These are phyloP conservation scores for Sarcophaga bullata DNA, from an alignment of 1,140 invertebrate species.

Conservation along the genomic window DNA sequence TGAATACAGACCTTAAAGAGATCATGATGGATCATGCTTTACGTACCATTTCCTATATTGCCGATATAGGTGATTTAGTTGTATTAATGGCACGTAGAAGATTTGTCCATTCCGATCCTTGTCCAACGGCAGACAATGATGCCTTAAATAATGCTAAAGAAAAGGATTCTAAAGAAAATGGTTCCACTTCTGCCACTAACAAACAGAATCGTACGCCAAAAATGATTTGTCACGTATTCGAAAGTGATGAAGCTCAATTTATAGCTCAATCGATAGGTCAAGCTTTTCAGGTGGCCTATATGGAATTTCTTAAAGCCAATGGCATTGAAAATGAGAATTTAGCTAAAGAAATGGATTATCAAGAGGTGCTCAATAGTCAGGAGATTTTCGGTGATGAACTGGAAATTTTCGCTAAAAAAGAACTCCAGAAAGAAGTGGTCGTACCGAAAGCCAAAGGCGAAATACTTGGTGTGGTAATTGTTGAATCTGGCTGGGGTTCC, in stretches of 20 bases:
- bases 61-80: slow-evolving; percentile 98
- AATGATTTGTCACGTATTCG: slow-evolving; percentile 99
- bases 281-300: slow-evolving; percentile 99
- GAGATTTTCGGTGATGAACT: slow-evolving; percentile 98
- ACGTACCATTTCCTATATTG: slow-evolving; percentile 97
- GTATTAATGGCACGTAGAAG: slow-evolving; percentile 97
- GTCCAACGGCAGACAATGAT: slow-evolving; percentile 4
- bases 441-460: slow-evolving; percentile 98
- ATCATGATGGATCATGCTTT: slow-evolving; percentile 99
- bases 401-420: slow-evolving; percentile 98
- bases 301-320: slow-evolving; percentile 99
- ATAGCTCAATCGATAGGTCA: slow-evolving; percentile 99
- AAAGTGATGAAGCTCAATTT: slow-evolving; percentile 99
- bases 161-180: slow-evolving; percentile 27
- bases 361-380: slow-evolving; percentile 98
- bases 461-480: slow-evolving; percentile 96
- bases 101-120: slow-evolving; percentile 73
- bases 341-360: slow-evolving; percentile 99
- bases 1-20: slow-evolving; percentile 99
- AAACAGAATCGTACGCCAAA: slow-evolving; percentile 87
- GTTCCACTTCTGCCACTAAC: slow-evolving; percentile 27
- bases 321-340: slow-evolving; percentile 98
- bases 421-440: slow-evolving; percentile 98
- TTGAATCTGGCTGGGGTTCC: slow-evolving; percentile 99
- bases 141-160: slow-evolving; percentile 15